A percentile compares a stretch with the other conserved stretches of the same genome.
Conservation (phyloP, 2,888 invertebrate species). For the Platycheirus albimanus region DNA sequence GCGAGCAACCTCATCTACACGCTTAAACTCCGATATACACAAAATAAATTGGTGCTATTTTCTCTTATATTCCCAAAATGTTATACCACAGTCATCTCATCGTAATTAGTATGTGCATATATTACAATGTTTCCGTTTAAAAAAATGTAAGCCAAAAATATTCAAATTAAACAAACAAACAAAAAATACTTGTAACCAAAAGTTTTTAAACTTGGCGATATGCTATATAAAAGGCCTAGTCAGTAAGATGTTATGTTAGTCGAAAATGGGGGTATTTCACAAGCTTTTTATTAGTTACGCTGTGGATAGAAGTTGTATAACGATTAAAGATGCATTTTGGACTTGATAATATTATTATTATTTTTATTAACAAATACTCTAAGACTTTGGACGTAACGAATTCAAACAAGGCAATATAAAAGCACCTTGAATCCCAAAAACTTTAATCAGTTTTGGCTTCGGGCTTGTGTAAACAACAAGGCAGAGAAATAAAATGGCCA, state of each 20-base stretch:
- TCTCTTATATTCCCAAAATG: background rate
- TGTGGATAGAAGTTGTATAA: conserved; percentile 49
- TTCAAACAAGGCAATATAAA: conserved; percentile 52
- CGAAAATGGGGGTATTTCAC: conserved; percentile 44
- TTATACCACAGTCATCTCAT: background rate
- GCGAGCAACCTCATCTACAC: too few relatives aligned
- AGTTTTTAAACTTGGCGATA: background rate
- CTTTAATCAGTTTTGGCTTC: conserved; percentile 51
- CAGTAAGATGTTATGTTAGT: background rate
- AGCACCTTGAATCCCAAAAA: conserved; percentile 34
- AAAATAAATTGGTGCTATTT: background rate
- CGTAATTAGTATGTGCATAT: conserved; percentile 45
- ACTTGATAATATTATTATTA: too few relatives aligned
- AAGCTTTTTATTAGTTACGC: conserved; percentile 55
- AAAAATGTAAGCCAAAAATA: conserved; percentile 25
- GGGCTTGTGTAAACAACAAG: conserved; percentile 37
- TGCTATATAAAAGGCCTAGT: conserved; percentile 8
- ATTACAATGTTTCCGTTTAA: conserved; percentile 12
- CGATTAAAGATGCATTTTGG: conserved; percentile 52
- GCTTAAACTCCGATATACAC: background rate
- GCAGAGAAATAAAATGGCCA: conserved; percentile 31
- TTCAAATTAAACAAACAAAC: conserved; percentile 27
- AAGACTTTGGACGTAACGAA: conserved; percentile 45
- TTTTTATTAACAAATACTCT: conserved; percentile 26
- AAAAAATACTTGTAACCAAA: conserved; percentile 7